These are phyloP conservation scores for Dysidea cf. avara DNA, from an alignment of 37 sponge, comb jelly and placozoan species.

Conservation along the genomic window DNA sequence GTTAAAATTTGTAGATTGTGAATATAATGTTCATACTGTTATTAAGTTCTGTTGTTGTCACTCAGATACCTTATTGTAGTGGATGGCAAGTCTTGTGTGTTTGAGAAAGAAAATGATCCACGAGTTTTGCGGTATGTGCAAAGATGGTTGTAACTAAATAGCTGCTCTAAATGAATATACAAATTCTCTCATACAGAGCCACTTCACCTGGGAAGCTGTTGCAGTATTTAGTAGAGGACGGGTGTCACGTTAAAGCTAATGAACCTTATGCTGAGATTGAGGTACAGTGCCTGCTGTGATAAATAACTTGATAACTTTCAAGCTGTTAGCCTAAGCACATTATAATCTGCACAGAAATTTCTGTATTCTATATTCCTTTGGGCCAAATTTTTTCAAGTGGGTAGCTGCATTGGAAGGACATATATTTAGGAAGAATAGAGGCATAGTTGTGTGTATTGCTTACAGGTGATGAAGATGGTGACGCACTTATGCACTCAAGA, in stretches of 20 bases:
- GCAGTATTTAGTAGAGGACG: constrained; percentile 83
- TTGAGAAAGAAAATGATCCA: constrained; percentile 98
- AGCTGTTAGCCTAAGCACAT: background rate
- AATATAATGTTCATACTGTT: no score
- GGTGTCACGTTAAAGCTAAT: constrained; percentile 68
- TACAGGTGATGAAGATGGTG: constrained; percentile 94
- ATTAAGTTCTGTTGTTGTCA: no score
- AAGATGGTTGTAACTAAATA: background rate
- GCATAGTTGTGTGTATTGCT: background rate
- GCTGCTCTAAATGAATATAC: background rate
- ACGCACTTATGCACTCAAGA: constrained; percentile 63
- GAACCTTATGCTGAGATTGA: constrained; percentile 93
- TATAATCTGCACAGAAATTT: background rate
- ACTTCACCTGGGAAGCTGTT: constrained; percentile 93
- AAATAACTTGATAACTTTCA: background rate
- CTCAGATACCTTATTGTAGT: constrained; percentile 68
- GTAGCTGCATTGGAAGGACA: no score
- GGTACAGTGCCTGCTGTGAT: no score
- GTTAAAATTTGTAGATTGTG: no score
- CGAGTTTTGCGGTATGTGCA: constrained; percentile 65
- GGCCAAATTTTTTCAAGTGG: no score
- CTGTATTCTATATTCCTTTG: background rate
- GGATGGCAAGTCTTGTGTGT: constrained; percentile 85
- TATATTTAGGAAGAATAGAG: background rate
- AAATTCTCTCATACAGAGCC: constrained; percentile 37